Evolutionary conservation across 64 coral and sea anemone genomes (phyloP).

Genomic region (Stichodactyla helianthus): DNA sequence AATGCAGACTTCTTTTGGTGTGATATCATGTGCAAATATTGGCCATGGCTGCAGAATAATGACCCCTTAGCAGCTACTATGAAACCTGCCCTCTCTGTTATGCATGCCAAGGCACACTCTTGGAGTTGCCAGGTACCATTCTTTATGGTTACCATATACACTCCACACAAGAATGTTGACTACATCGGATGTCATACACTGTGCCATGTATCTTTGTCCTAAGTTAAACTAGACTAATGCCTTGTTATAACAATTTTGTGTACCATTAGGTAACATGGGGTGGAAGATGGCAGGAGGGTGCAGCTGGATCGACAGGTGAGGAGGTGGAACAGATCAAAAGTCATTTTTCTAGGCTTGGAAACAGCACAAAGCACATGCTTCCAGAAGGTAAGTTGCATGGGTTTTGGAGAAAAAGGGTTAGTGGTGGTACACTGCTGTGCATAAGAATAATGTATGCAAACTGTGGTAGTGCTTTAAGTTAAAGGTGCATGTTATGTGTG

Average conservation of each 20-base stretch:
- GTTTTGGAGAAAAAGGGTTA: not conserved
- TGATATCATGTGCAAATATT: conserved; percentile 44
- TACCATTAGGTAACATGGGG: conserved; percentile 28
- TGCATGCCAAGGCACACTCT: conserved; percentile 53
- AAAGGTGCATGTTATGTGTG: too few relatives aligned
- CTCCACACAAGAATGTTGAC: too few relatives aligned
- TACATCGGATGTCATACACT: too few relatives aligned
- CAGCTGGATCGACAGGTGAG: conserved; percentile 31
- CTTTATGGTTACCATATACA: not conserved
- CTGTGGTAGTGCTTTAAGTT: too few relatives aligned
- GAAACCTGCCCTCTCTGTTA: conserved; percentile 48
- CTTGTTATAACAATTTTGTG: not conserved
- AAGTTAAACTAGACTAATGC: too few relatives aligned
- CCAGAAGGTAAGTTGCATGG: conserved; percentile 30
- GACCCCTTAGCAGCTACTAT: not conserved
- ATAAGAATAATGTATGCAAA: not conserved
- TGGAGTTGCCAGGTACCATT: conserved; percentile 47
- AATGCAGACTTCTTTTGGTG: conserved; percentile 28
- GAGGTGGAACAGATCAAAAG: conserved; percentile 50
- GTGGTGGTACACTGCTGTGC: too few relatives aligned
- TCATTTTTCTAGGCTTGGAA: conserved; percentile 35
- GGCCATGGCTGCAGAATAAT: conserved; percentile 31
- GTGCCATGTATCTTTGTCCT: too few relatives aligned
- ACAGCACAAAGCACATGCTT: conserved; percentile 44
- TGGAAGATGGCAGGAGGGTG: conserved; percentile 40